Base-by-base conservation (phyloP, 2,888 invertebrate genomes). In the Patella ulyssiponensis region DNA sequence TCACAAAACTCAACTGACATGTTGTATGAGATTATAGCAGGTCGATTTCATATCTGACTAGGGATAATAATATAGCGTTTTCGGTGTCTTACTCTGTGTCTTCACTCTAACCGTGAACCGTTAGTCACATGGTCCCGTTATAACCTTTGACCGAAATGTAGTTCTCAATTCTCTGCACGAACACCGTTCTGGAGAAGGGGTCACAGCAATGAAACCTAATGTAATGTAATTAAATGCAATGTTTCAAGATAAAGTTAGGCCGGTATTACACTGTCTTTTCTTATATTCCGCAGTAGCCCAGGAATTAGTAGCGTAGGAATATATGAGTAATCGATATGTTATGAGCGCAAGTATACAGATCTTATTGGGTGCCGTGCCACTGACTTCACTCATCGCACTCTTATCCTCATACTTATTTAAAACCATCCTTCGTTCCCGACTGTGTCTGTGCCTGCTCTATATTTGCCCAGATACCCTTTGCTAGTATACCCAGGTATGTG, bases 401-500 rank as follows among this genome's bases (percentile, higher is more conserved):
- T 64, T 74, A 33, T 74, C 74, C 64, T n/a, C 72, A 71, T 53
- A 53, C 58, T 52, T 76, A 58, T 33, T 73, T 54, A 52, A 78
- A 74, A 64, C 74, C 77, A 78, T 78, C 77, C 74, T 78, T 69
- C 75, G 77, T 58, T 70, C 71, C 71, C 77, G 74, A 75, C 52
- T 81, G 84, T 86, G 85, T 84, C 82, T 85, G 81, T 82, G 81
- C 84, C 84, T 81, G 83, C 84, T 83, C 84, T 83, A 83, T 79
- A 82, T 84, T 85, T 84, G 82, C 84, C 84, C 86, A 86, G 86
- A 82, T 82, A 77, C 70, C 84, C 86, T 83, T 83, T 86, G 84
- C 86, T 86, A 86, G 85, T 81, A 44, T 77, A 81, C 86, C 86
- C 85, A 86, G 86, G 86, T 86, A 86, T 85, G 86, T 86, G 84